Evolutionary conservation across 1,140 invertebrate genomes (phyloP).

Genomic region (Magallana angulata): DNA sequence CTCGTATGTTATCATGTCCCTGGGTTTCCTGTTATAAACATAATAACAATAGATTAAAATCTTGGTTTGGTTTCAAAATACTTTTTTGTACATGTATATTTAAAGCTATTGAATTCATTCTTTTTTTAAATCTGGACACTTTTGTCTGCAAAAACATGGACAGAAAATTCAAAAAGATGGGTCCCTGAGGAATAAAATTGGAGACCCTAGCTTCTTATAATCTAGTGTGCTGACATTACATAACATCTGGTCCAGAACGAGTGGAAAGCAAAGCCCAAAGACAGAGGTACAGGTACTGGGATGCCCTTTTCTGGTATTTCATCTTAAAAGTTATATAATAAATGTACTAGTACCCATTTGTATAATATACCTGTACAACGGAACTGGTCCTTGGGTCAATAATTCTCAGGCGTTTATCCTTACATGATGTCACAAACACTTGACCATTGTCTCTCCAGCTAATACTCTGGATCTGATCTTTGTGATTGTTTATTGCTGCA

Average conservation of each 20-base stretch:
- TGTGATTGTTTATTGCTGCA: conserved; percentile 69
- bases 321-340: no score
- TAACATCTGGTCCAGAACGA: no score
- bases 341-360: neutral
- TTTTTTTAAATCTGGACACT: no score
- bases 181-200: no score
- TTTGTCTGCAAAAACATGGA: no score
- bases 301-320: no score
- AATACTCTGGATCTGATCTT: conserved; percentile 74
- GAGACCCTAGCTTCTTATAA: no score
- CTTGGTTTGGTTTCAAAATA: no score
- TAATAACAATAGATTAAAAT: neutral
- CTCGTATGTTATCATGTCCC: conserved; percentile 86
- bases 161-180: no score
- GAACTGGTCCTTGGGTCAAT: conserved; percentile 74
- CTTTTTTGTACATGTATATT: no score
- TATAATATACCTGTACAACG: conserved; percentile 64
- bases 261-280: neutral
- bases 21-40: conserved; percentile 65
- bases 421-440: conserved; percentile 72
- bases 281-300: neutral
- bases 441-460: conserved; percentile 75
- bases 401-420: conserved; percentile 75
- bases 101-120: no score
- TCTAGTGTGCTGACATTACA: no score